Percentiles rank a stretch among this genome's conserved stretches.
Conservation (phyloP, 2,797 vertebrate genomes). For the Squalus acanthias region DNA sequence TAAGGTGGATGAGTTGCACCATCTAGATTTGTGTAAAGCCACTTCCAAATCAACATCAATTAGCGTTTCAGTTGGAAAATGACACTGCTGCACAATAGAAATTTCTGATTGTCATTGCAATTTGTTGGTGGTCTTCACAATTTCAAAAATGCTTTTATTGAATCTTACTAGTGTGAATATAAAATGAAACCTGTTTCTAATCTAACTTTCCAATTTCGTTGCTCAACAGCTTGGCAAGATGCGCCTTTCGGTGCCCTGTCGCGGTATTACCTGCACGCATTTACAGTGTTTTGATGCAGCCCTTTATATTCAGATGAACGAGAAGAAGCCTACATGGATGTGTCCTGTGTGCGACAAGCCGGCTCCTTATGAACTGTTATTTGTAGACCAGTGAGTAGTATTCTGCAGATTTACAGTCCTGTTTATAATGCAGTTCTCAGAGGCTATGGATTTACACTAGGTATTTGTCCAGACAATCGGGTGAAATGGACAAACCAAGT, state of each 20-base stretch:
- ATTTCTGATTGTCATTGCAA: not conserved
- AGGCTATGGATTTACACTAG: not conserved
- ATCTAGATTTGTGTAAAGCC: not conserved
- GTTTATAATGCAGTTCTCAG: not conserved
- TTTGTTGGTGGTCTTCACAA: not conserved
- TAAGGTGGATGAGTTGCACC: not conserved
- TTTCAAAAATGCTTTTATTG: not conserved
- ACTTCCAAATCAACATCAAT: not conserved
- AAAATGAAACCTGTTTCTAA: not conserved
- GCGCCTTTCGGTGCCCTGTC: constrained; percentile 89
- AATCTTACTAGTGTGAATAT: not conserved
- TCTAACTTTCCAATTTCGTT: constrained; percentile 9
- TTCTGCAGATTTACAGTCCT: not conserved
- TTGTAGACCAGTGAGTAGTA: constrained; percentile 83
- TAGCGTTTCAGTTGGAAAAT: not conserved
- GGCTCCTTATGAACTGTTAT: constrained; percentile 89
- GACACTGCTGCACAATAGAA: not conserved
- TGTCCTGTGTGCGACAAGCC: constrained; percentile 97
- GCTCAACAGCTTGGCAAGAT: constrained; percentile 87
- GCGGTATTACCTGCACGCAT: constrained; percentile 89
- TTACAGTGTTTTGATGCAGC: constrained; percentile 97
- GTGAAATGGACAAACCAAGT: not conserved
- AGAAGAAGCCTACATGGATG: constrained; percentile 98
- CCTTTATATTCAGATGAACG: constrained; percentile 99
- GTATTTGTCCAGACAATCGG: not conserved